Conservation (phyloP, 23 tunicate species). For the Oikopleura albicans region DNA sequence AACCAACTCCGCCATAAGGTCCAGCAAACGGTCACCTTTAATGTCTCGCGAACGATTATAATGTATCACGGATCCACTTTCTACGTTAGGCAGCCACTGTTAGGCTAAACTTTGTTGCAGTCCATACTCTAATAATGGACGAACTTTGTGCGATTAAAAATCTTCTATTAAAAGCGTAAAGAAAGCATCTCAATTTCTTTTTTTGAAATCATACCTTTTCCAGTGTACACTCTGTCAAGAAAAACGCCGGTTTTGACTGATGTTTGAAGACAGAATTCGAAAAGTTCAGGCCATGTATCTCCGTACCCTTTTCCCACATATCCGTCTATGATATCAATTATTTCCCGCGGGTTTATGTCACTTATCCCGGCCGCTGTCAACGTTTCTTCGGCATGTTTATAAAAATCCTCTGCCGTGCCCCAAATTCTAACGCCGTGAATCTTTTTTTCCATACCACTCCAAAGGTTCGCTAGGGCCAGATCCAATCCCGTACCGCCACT, state of each 20-base stretch:
- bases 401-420: conserved; percentile 48
- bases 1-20: too few relatives aligned
- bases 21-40: too few relatives aligned
- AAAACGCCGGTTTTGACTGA: conserved; percentile 46
- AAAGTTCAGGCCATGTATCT: conserved; percentile 31
- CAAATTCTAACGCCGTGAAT: conserved; percentile 68
- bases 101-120: too few relatives aligned
- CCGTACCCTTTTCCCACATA: conserved; percentile 92
- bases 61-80: too few relatives aligned
- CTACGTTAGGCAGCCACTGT: too few relatives aligned
- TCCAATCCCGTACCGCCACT: conserved; percentile 91
- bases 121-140: too few relatives aligned
- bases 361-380: conserved; percentile 28
- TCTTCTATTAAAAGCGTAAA: too few relatives aligned
- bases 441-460: conserved; percentile 44
- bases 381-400: conserved; percentile 55
- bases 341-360: conserved; percentile 27
- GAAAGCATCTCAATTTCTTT: too few relatives aligned
- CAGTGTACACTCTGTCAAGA: conserved; percentile 80
- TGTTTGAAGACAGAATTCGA: conserved; percentile 25
- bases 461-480: conserved; percentile 48
- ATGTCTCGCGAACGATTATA: too few relatives aligned
- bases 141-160: too few relatives aligned
- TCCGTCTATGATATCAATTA: conserved; percentile 79
- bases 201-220: conserved; percentile 82